A percentile compares a stretch with the other conserved stretches of the same genome.
Evolutionary conservation across 2,113 vertebrate genomes (phyloP).

Genomic region (Callithrix jacchus): DNA sequence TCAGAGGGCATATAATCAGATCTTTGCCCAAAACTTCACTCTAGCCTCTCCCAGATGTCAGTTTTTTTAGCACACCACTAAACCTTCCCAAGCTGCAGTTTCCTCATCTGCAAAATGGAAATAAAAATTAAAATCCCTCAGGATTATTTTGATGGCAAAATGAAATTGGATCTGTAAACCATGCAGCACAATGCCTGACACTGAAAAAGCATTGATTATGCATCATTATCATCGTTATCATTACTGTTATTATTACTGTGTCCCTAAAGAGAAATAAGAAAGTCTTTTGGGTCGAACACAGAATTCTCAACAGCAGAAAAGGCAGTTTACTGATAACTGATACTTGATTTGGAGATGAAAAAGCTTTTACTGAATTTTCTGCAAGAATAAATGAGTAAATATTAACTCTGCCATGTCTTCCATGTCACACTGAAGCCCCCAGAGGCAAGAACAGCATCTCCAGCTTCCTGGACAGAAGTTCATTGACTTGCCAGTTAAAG

Average conservation of each 20-base stretch:
- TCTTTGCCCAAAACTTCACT: background rate
- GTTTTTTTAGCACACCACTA: background rate
- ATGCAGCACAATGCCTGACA: background rate
- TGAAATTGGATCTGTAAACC: conserved; percentile 10
- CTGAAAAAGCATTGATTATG: background rate
- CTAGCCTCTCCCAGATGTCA: background rate
- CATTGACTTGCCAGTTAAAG: background rate
- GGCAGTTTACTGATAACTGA: conserved; percentile 40
- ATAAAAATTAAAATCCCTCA: background rate
- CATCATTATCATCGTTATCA: background rate
- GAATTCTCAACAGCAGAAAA: conserved; percentile 38
- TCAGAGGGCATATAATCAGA: background rate
- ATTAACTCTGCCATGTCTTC: background rate
- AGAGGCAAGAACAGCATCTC: background rate
- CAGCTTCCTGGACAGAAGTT: background rate
- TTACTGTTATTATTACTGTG: background rate
- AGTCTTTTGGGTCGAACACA: background rate
- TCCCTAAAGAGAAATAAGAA: conserved; percentile 35
- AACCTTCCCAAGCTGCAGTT: background rate
- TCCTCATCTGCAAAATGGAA: conserved; percentile 30
- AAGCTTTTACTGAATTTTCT: conserved; percentile 61
- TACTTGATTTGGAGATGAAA: conserved; percentile 47
- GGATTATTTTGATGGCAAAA: background rate
- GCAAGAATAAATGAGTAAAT: background rate
- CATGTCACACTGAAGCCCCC: background rate